Evolutionary conservation across 2,888 invertebrate genomes (phyloP), one percentile per base, ranked within the genome.

Genomic region (Polymixis lichenea): DNA sequence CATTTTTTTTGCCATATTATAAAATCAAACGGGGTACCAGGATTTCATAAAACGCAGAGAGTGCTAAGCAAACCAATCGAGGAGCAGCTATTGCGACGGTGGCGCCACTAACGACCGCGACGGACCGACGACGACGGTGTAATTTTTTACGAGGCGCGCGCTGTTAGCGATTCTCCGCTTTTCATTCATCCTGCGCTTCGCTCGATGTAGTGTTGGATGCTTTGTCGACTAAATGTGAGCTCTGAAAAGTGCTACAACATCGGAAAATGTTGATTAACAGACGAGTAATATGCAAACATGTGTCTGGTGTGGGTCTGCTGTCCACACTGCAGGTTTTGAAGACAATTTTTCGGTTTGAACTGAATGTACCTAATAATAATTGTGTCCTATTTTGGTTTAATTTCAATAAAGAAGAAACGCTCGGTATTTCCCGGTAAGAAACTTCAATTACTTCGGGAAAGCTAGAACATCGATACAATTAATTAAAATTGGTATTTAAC

Each of bases 161-260:
- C 83, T 83, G 87, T 86, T 89, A 81, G 89, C 87, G 84, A 84
- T 89, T 91, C 88, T 87, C 89, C 90, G 92, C 91, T 92, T 94
- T 94, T 93, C 94, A 94, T 94, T 94, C 94, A 94, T 93, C 78
- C 86, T 85, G 74, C 74, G 82, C 85, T 62, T 60, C 81, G 72
- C 69, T 86, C 72, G 62, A 51, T 72, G 74, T 87, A 87, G 86
- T 80, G 86, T 69, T 87, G 86, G 79, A 72, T 85, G 85, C 82
- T 78, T 49, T 77, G 74, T 61, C 74, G 81, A 77, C 72, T 72
- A 60, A 25, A 79, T 65, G 72, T 75, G 49, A 78, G 49, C 56
- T 15, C 51, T 68, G 73, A 78, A 83, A 81, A 82, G n/a, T 82
- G 68, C 69, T 70, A 78, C 60, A 67, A 56, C 71, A 74, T 69